Conservation (phyloP, 35 echinoderm and acorn worm genomes). For the Heliocidaris tuberculata region DNA sequence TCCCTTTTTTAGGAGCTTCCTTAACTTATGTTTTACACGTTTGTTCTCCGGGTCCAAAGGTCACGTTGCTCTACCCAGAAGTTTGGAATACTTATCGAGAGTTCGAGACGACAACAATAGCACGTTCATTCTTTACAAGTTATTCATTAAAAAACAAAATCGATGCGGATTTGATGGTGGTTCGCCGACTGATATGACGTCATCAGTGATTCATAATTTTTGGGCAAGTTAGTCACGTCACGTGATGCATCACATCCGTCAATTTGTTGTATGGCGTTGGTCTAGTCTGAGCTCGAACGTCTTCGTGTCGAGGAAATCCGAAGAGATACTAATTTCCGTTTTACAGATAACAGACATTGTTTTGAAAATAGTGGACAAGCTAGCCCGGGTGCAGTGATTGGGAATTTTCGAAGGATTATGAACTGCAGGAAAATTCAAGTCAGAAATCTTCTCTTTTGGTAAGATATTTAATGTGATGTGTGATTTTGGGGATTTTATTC, state of each 20-base stretch:
- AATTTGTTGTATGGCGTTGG: not conserved
- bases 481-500: not conserved
- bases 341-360: not conserved
- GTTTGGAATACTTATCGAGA: not conserved
- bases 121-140: not conserved
- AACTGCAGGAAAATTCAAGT: not conserved
- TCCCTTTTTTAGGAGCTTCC: not conserved
- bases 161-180: not conserved
- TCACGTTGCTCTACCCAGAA: not conserved
- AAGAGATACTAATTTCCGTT: not conserved
- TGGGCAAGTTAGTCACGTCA: not conserved
- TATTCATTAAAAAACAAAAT: not conserved
- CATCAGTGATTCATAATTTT: conserved; percentile 12
- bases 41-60: not conserved
- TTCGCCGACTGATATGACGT: not conserved
- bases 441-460: not conserved
- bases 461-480: not conserved
- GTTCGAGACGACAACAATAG: not conserved
- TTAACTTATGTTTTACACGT: not conserved
- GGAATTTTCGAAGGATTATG: not conserved
- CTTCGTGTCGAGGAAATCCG: not conserved
- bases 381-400: not conserved
- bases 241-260: not conserved
- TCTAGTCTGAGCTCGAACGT: too few relatives aligned
- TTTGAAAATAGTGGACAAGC: not conserved